Base-by-base conservation (phyloP, 2,888 invertebrate genomes). In the Syrista parreyssii region DNA sequence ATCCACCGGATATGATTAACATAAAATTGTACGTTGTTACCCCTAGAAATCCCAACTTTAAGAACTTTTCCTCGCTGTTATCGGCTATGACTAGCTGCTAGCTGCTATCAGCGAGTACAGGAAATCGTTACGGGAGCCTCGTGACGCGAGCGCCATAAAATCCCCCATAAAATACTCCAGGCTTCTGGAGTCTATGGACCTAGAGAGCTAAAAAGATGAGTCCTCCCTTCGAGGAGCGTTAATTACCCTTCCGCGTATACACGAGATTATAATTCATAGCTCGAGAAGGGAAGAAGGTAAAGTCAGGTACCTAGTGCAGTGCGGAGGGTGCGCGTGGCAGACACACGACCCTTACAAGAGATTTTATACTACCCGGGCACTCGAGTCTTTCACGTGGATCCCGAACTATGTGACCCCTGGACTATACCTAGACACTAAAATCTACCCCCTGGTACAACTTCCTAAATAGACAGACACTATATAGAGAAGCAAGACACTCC, bases 221-320 rank as follows among this genome's bases (percentile, higher is more conserved):
- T 71, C 71, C 31, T 12, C 71, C 71, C 40, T 55, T 31, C 6
- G 11, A 71, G 31, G 71, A 71, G 32, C 71, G 71, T 71, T 71
- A 71, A 71, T 71, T 71, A 74, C n/a, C 32, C 35, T 71, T 71
- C 15, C 35, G 69, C 77, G 40, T 74, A 23, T 33, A 34, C 36
- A 6, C 23, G 69, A 34, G 75, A 77, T 77, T 77, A 69, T 71
- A n/a, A 71, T 71, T 71, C 71, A 32, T 71, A 55, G 55, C 77
- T 71, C 34, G 69, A 33, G 75, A 36, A 31, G 77, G 55, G 55
- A 23, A 55, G 55, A 55, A 55, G 23, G 23, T 55, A 9, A 55
- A 23, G 55, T n/a, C 75, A 23, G 71, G 31, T 71, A 31, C 32
- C 71, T 1, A 31, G 71, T 3, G 55, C 55, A 9, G 55, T 23